phyloP scores from a whole-genome alignment of 2,797 vertebrate genomes.

The Alca torda region DNA sequence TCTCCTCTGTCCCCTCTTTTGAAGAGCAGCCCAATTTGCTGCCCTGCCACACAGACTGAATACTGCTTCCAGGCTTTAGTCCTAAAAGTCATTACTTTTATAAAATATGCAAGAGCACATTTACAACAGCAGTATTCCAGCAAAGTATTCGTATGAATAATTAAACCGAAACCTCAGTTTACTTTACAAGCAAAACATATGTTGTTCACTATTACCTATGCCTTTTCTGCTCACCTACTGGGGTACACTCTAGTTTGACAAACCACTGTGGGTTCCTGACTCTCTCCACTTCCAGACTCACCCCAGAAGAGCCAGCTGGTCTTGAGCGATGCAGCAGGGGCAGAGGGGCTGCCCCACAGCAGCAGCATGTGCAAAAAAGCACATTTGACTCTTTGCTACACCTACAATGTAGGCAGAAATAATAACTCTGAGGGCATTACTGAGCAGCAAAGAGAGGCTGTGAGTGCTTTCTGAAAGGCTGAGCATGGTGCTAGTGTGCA shows the following conservation, averaged over 20 bases:
- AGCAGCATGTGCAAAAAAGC: not conserved
- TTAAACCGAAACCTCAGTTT: constrained; percentile 19
- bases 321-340: too few species aligned
- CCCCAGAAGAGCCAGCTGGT: not conserved
- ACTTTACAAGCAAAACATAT: not conserved
- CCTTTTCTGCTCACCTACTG: not conserved
- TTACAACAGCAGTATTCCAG: not conserved
- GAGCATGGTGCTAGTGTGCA: accelerated
- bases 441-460: not conserved
- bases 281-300: not conserved
- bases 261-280: not conserved
- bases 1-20: not conserved
- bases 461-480: not conserved
- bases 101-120: constrained; percentile 28
- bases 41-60: not conserved
- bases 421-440: not conserved
- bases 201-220: not conserved
- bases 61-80: not conserved
- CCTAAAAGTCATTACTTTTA: constrained; percentile 15
- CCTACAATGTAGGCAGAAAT: not conserved
- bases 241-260: not conserved
- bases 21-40: not conserved
- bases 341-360: not conserved
- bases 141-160: constrained; percentile 32
- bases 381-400: not conserved